phyloP scores from a whole-genome alignment of 2,797 vertebrate species.

The Silurus lanzhouensis region DNA sequence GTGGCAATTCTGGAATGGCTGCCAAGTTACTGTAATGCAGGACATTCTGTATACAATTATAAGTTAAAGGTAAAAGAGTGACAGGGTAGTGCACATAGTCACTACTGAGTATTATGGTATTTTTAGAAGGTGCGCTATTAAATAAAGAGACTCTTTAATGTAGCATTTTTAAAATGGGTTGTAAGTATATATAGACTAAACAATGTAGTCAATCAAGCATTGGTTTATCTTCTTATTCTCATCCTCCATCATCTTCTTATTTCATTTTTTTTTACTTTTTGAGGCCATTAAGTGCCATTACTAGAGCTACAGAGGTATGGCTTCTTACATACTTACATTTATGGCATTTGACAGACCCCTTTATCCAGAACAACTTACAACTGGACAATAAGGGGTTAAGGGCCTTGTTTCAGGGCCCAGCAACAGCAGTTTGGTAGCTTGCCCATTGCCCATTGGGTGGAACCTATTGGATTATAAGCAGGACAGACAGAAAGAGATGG shows the following conservation, averaged over 20 bases:
- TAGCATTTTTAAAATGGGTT: not conserved
- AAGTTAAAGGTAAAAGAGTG: not conserved
- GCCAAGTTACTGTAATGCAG: not conserved
- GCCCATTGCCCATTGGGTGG: no score
- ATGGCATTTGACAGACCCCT: no score
- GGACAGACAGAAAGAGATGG: no score
- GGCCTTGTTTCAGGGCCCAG: no score
- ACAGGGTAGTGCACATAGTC: not conserved
- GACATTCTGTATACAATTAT: not conserved
- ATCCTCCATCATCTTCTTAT: not conserved
- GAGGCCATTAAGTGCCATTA: not conserved
- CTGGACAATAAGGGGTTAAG: no score
- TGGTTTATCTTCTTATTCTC: not conserved
- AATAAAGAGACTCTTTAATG: not conserved
- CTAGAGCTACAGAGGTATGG: not conserved
- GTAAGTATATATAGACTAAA: not conserved
- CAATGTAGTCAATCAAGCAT: not conserved
- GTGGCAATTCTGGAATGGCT: no score
- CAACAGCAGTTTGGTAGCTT: no score
- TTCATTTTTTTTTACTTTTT: not conserved
- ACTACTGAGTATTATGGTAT: not conserved
- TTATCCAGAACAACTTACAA: no score
- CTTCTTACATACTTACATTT: not conserved
- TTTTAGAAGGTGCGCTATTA: not conserved
- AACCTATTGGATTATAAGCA: no score